Base-by-base conservation (phyloP, 2,888 invertebrate species). In the Calliphora vomitoria region DNA sequence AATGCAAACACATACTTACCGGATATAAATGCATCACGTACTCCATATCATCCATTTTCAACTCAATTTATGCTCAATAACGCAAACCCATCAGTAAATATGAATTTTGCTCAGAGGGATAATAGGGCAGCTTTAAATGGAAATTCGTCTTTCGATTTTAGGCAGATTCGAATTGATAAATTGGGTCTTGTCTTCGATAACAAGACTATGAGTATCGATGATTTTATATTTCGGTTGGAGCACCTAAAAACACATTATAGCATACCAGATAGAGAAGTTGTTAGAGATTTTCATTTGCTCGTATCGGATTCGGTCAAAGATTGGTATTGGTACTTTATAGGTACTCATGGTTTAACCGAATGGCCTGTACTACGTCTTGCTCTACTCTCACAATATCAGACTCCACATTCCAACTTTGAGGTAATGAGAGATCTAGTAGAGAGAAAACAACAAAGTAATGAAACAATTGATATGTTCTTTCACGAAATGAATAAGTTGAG, bases 401-500 rank as follows among this genome's bases (percentile, higher is more conserved):
- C 55, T 8, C 55, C 55, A 20, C 55, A n/a, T 8, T 55, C 55
- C n/a, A 55, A 55, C 18, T 55, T 20, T 3, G 20, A 20, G 8
- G 55, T 55, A 10, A 55, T 55, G 55, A 55, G 55, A 55, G 53
- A 55, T 8, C 8, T 55, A 5, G 53, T 55, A n/a, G 18, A 55
- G 8, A 55, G 55, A 18, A 55, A 55, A 10, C 55, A 55, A 10
- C 55, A 55, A 10, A 55, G 5, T 55, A 55, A 55, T 20, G 55
- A 55, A 20, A 55, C 55, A 3, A 20, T 55, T 5, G 55, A 55
- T 55, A 20, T 20, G 55, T 55, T 55, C 25, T 62, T 62, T 35
- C 60, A 62, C 31, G 35, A n/a, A 0, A 62, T 62, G 60, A 62
- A 62, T 11, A 62, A 35, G 35, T 62, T 62, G 15, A 25, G 60